Evolutionary conservation across 1,140 invertebrate species (phyloP).

Genomic region (Penaeus vannamei): DNA sequence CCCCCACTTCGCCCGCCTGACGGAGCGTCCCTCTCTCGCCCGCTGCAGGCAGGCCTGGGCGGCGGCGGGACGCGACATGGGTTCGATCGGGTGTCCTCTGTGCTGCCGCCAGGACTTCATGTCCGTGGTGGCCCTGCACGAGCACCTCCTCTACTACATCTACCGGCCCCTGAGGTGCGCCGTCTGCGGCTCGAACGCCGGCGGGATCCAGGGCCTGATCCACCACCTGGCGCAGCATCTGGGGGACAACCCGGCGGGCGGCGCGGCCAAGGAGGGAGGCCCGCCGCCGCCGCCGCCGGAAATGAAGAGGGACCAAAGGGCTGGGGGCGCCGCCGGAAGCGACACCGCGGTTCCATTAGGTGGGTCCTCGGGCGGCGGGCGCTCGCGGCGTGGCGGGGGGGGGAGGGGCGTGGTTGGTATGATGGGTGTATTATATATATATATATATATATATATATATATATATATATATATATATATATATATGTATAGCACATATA

Average conservation of each 20-base stretch:
- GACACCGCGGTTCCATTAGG: too few species aligned
- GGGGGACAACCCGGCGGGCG: constrained; percentile 21
- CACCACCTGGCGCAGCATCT: constrained; percentile 47
- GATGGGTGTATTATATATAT: too few species aligned
- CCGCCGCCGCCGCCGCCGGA: too few species aligned
- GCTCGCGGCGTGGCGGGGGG: too few species aligned
- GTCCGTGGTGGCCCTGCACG: constrained; percentile 48
- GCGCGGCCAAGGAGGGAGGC: too few species aligned
- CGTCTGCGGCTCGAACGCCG: constrained; percentile 38
- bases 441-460: too few species aligned
- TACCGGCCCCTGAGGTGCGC: constrained; percentile 57
- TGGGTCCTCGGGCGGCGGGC: too few species aligned
- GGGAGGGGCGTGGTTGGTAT: too few species aligned
- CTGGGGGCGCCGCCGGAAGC: too few species aligned
- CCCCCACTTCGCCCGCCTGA: background rate
- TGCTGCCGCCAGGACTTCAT: constrained; percentile 51
- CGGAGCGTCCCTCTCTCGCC: background rate
- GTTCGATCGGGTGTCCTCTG: constrained; percentile 44
- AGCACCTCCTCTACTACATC: constrained; percentile 53
- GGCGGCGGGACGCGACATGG: constrained; percentile 20
- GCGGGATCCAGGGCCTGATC: constrained; percentile 40
- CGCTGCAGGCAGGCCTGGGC: background rate
- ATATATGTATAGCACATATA: too few species aligned
- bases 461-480: too few species aligned
- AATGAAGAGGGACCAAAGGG: too few species aligned